Evolutionary conservation across 1,140 invertebrate genomes (phyloP), one percentile per base, ranked within the genome.

Genomic region (Heliconius melpomene): DNA sequence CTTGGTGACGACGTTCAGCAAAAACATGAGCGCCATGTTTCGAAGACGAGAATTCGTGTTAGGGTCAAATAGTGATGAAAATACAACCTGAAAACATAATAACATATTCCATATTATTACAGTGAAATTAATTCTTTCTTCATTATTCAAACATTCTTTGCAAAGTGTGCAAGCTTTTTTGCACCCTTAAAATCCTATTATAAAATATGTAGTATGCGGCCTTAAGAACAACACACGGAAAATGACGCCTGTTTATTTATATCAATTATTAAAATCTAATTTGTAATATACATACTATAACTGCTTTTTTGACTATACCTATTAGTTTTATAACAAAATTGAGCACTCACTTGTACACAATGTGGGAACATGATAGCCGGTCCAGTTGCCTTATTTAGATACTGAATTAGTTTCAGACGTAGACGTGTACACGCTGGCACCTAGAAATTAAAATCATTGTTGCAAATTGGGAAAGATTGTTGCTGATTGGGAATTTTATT

Each of bases 1-100:
- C 97, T 96, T 96, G 85, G 96, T 96, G 57, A 98, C 96, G 29
- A 98, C 96, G 86, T 98, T 97, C 75, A 97, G 95, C 70, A 97
- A 96, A 95, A 98, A 98, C 90, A 97, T 97, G 3, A 99, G 94
- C 38, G 98, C 97, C 87, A 97, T 94, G 32, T 96, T 96, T 85
- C 98, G 98, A 66, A 98, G 95, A 83, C 98, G 97, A 2, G 96
- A 95, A 94, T 98, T 98, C 1, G 98, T 97, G 87, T 98, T 97
- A 16, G 95, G 95, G 73, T 98, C 98, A 95, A 97, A 98, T 9
- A 99, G 93, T 57, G 97, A 97, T 85, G 98, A 97, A 94, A 98
- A 98, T 79, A 98, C 96, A 26, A 98, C 96, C 96, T 97, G 91
- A 60, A 95, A 95, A 26, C 40, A 46, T 46, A 46, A 79, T 75